Evolutionary conservation across 2,113 vertebrate species (phyloP), one percentile per base, ranked within the genome.

Genomic region (Leptodactylus fuscus): DNA sequence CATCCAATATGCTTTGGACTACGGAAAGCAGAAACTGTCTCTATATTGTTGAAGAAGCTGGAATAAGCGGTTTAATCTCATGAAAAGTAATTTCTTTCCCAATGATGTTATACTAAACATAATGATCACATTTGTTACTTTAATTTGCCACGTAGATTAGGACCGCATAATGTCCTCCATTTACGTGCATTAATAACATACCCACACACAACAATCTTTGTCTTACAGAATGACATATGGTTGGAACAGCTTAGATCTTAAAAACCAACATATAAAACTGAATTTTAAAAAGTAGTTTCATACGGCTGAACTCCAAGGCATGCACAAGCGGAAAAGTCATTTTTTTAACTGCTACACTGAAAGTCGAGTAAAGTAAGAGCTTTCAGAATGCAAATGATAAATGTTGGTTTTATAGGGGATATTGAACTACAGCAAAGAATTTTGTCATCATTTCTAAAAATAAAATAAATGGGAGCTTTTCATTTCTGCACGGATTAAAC

Each of bases 81-180:
- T 58, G 74, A 85, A 80, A 80, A 71, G 65, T 81, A 58, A 58
- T 86, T 81, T 85, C 24, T 81, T 86, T 73, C 67, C 76, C 76
- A 80, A 73, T 81, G 62, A 81, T 81, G 65, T 86, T 81, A 73
- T 73, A 58, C 46, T 27, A 79, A 75, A 70, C 76, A 81, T 86
- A 86, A 86, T 81, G 77, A 86, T 86, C 65, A 71, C 77, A 86
- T 81, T 81, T 86, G 49, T 81, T 73, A 71, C 67, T 73, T 86
- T 79, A 53, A 69, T 79, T 85, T 85, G 62, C 76, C 62, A 79
- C 62, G 46, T 69, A 65, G 75, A 85, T 85, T 81, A 86, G 48
- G n/a, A 60, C n/a, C 48, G 65, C 36, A 73, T 86, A 81, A 80
- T 81, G 77, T 73, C 77, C 65, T 81, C 53, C 84, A 80, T 86